Evolutionary conservation across 2,113 vertebrate genomes (phyloP), one percentile per base, ranked within the genome.

Genomic region (Mesitornis unicolor): DNA sequence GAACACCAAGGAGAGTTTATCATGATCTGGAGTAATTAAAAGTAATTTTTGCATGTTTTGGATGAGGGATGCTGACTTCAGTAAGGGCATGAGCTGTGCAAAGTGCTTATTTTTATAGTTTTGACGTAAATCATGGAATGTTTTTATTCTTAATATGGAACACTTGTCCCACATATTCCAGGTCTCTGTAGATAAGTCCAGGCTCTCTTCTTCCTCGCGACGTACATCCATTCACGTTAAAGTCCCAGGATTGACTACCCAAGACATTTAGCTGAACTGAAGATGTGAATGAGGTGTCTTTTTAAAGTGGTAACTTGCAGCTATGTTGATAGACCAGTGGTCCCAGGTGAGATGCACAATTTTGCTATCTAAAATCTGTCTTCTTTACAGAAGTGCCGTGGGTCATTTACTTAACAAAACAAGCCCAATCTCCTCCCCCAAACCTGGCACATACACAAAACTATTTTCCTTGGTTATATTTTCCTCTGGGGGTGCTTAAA

Each of bases 61-160:
- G 91, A 92, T 84, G 79, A 87, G 56, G 54, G 82, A 42, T 91
- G 87, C 93, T 93, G 89, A 96, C 86, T 97, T 96, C 3, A 84
- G 87, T 95, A 75, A 95, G 96, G 96, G 91, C 90, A 94, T 95
- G 95, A 96, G 93, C 89, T 85, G 51, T 90, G 90, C 71, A 86
- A 94, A 97, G 93, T 74, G 71, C 94, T 98, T 98, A 97, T 98
- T 98, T 98, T 98, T 97, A 96, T 97, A 97, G 95, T 95, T 96
- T 96, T 98, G 97, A 98, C 86, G 71, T 96, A 97, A 96, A 86
- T 80, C 35, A 7, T 96, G 95, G 98, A 98, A 97, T 97, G 98
- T 96, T 98, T 96, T 96, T 96, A 94, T 97, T 97, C 95, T 97
- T 96, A 98, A 98, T 97, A 98, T 97, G 97, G 97, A 97, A 91